Conservation (phyloP, 2,888 invertebrate genomes). For the Petrophora chlorosata region DNA sequence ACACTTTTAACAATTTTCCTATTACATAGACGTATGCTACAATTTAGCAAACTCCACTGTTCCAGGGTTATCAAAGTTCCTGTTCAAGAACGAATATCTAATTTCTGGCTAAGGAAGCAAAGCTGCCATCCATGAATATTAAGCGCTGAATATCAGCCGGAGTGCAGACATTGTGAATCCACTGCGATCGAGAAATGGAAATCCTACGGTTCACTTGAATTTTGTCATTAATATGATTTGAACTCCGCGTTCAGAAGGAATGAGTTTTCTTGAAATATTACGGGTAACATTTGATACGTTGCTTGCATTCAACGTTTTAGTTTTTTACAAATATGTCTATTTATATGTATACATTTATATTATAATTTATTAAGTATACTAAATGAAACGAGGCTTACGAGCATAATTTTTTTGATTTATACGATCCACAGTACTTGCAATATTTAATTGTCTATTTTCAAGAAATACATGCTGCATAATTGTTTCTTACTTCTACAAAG, state of each 20-base stretch:
- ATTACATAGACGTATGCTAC: constrained; percentile 9
- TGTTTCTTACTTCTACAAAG: too few relatives aligned
- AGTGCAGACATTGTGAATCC: constrained; percentile 70
- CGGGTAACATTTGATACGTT: constrained; percentile 9
- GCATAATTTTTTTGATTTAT: too few relatives aligned
- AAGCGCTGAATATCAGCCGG: constrained; percentile 66
- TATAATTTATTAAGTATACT: too few relatives aligned
- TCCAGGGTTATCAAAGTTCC: constrained; percentile 51
- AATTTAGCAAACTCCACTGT: constrained; percentile 39
- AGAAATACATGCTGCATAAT: too few relatives aligned
- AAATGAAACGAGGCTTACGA: too few relatives aligned
- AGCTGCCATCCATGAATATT: constrained; percentile 71
- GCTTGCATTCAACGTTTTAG: background rate
- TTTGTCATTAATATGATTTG: constrained; percentile 72
- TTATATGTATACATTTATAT: too few relatives aligned
- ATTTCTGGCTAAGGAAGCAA: constrained; percentile 66
- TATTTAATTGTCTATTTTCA: too few relatives aligned
- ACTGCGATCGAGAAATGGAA: constrained; percentile 67
- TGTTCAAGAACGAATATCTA: constrained; percentile 63
- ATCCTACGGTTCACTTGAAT: constrained; percentile 67
- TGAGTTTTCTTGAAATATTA: constrained; percentile 39
- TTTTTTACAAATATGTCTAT: too few relatives aligned
- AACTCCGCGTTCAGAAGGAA: constrained; percentile 52
- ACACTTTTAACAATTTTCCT: too few relatives aligned
- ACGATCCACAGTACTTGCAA: too few relatives aligned